A percentile compares a stretch with the other conserved stretches of the same genome.
phyloP scores from a whole-genome alignment of 2,113 vertebrate genomes.

The Oxyruncus cristatus region DNA sequence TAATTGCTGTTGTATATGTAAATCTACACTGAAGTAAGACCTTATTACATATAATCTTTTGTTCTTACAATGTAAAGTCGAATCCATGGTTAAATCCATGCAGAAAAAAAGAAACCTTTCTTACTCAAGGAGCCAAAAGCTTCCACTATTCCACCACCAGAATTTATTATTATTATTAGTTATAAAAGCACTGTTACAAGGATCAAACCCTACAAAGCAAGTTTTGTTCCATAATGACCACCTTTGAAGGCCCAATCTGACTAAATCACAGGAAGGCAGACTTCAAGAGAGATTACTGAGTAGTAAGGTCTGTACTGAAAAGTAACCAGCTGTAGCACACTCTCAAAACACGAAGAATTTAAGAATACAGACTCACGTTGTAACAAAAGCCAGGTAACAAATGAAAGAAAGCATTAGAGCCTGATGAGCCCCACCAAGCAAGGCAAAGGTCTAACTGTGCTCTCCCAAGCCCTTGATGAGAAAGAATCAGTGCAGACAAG shows the following conservation, averaged over 20 bases:
- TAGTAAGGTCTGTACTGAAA: background rate
- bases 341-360: background rate
- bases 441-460: background rate
- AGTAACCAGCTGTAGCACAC: background rate
- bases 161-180: background rate
- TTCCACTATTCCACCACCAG: background rate
- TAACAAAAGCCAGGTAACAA: background rate
- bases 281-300: background rate
- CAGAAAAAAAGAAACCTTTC: background rate
- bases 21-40: background rate
- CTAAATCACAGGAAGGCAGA: background rate
- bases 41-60: background rate
- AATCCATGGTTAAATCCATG: background rate
- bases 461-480: background rate
- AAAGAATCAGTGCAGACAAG: background rate
- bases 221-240: background rate
- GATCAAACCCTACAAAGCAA: background rate
- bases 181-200: background rate
- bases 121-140: background rate
- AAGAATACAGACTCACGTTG: background rate
- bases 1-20: background rate
- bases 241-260: background rate
- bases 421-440: background rate
- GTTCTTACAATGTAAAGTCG: background rate
- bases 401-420: background rate